phyloP scores from a whole-genome alignment of 1,140 invertebrate genomes.

The Camponotus vicinus region DNA sequence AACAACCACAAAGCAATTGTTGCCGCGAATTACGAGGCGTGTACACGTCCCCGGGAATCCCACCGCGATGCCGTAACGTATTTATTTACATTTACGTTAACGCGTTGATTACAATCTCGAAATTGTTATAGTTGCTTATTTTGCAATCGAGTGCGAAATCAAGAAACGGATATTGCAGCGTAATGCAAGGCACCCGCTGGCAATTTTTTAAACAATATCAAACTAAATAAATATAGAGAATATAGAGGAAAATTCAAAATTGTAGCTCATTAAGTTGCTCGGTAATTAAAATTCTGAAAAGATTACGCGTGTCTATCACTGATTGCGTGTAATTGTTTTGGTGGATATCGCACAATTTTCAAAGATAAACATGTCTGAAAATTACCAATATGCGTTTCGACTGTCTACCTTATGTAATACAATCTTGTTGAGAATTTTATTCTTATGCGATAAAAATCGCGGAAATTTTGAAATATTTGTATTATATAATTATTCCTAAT shows the following conservation, averaged over 20 bases:
- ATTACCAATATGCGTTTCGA: no score
- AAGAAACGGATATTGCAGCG: background rate
- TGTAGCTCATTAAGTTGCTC: background rate
- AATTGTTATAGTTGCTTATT: background rate
- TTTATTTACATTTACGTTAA: slow-evolving; percentile 47
- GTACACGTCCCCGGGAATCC: slow-evolving; percentile 36
- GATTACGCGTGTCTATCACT: background rate
- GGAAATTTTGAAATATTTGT: background rate
- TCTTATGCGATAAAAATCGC: background rate
- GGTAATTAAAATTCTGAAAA: slow-evolving; percentile 44
- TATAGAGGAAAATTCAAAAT: no score
- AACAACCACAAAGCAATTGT: slow-evolving; percentile 55
- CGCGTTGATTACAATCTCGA: slow-evolving; percentile 34
- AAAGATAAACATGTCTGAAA: no score
- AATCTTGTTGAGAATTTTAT: background rate
- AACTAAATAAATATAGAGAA: no score
- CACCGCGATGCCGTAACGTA: slow-evolving; percentile 21
- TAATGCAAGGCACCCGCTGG: no score
- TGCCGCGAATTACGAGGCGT: slow-evolving; percentile 64
- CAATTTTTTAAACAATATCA: no score
- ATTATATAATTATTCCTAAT: background rate
- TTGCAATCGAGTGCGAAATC: background rate
- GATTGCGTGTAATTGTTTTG: no score
- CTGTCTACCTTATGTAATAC: background rate
- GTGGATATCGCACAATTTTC: no score